Base-by-base conservation (phyloP, 2,888 invertebrate genomes). In the Heterodera filipjevi region DNA sequence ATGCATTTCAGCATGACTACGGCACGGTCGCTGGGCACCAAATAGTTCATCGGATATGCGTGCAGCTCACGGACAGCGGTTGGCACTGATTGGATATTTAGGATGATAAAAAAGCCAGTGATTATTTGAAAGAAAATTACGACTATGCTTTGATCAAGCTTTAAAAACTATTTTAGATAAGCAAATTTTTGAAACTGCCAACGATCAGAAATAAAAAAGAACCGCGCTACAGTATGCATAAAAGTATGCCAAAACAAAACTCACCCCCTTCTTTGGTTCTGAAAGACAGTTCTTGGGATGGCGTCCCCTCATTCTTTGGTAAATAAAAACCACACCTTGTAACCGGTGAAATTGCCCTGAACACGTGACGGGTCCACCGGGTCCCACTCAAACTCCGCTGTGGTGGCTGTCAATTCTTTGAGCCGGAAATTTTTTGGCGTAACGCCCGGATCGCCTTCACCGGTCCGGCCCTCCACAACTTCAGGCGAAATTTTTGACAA, bases 261-360 rank as follows among this genome's bases (percentile, higher is more conserved):
- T 87, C 89, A 90, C 91, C 91, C 86, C 96, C 96, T 92, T 96
- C 95, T 0, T 95, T 95, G 0, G 95, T 96, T 79, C 93, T 92
- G 89, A 96, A 94, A 86, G 92, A 93, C 77, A 98, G 92, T 0
- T 92, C 92, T 82, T 95, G 94, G 88, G 95, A 95, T 0, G 94
- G 92, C 8, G 96, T 95, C 5, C 98, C 97, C 89, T 94, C 94
- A 90, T 94, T 95, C 81, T 91, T 93, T 64, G 10, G 12, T 10
- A 27, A 30, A 10, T 6, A n/a, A 30, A 32, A 30, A 32, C 32
- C 14, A 10, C 22, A 35, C 92, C 90, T 95, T 95, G 91, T 98
- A 98, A 2, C 97, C 98, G 87, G 93, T 94, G 90, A 98, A 95
- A 90, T 95, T 94, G 14, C 98, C 98, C 49, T 93, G 92, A 0